phyloP scores from a whole-genome alignment of 2,113 vertebrate genomes.

The Chunga burmeisteri region DNA sequence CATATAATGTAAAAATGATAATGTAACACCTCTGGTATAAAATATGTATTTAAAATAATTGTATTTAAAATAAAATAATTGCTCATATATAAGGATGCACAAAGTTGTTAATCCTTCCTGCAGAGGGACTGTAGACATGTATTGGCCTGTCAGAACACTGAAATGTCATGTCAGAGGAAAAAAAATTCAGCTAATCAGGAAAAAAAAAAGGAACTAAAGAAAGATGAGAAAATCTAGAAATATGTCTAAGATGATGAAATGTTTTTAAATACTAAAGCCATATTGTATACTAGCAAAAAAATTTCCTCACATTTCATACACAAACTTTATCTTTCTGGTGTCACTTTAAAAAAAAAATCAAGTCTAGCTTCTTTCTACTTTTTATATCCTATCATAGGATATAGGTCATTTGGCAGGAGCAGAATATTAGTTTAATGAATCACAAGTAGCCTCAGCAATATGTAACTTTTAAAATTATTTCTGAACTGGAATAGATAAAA shows the following conservation, averaged over 20 bases:
- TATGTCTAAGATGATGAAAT: background rate
- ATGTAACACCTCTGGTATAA: background rate
- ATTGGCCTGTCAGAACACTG: background rate
- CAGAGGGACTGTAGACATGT: background rate
- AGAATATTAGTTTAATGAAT: conserved; percentile 28
- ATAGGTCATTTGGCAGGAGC: background rate
- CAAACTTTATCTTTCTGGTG: background rate
- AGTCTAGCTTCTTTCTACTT: background rate
- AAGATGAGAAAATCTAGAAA: background rate
- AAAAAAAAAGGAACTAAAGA: background rate
- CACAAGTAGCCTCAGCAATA: conserved; percentile 12
- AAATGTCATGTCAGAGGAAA: background rate
- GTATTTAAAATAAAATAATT: background rate
- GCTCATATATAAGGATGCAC: background rate
- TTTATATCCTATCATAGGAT: background rate
- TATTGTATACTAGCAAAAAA: background rate
- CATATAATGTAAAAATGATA: background rate
- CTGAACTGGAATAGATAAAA: conserved; percentile 13
- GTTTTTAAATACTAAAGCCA: background rate
- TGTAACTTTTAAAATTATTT: conserved; percentile 12
- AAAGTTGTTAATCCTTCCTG: background rate
- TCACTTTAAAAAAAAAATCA: background rate
- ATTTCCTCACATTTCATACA: background rate
- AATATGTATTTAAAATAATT: background rate
- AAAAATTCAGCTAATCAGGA: background rate